Base-by-base conservation (phyloP, 2,113 vertebrate species). In the Erpornis zantholeuca region DNA sequence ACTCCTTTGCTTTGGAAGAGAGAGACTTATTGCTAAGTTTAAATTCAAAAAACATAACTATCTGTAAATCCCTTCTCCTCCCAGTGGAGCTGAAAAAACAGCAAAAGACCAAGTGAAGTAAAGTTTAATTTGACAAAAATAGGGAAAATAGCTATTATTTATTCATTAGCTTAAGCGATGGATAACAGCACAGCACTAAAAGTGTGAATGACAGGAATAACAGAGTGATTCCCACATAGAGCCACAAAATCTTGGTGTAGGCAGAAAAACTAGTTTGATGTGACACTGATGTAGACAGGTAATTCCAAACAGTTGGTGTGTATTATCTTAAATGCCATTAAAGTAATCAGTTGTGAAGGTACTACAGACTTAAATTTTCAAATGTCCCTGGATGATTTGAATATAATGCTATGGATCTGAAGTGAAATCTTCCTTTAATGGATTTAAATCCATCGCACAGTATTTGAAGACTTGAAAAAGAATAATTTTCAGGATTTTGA, bases 311-410 rank as follows among this genome's bases (percentile, higher is more conserved):
- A 85, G 45, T 64, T 87, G 81, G 45, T 84, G 56, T 86, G 52
- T 90, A 68, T 95, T 96, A 86, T 72, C 73, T 84, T 75, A 92
- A 89, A 89, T 76, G 56, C 40, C 69, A 82, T 95, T 94, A 75
- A 81, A 86, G 40, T 77, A 90, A 85, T 84, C 86, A 69, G n/a
- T 79, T 94, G 50, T 82, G 81, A 91, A 91, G 86, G 93, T 77
- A 71, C 61, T 79, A 82, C 65, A 78, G 84, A 53, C 57, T 68
- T 79, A 68, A 71, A 78, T 88, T 95, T 86, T 75, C 77, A 81
- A 64, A 77, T 88, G 79, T 77, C 45, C 47, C 56, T 63, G 52
- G 86, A 40, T 94, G 86, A 70, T 68, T 82, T 63, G 84, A 85
- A 25, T 83, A 63, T 61, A 87, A 69, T 76, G 57, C 66, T 87